Percentiles rank a stretch among this genome's conserved stretches.
These are phyloP conservation scores for Monopterus albus DNA, from an alignment of 2,113 vertebrate genomes.

Conservation along the genomic window DNA sequence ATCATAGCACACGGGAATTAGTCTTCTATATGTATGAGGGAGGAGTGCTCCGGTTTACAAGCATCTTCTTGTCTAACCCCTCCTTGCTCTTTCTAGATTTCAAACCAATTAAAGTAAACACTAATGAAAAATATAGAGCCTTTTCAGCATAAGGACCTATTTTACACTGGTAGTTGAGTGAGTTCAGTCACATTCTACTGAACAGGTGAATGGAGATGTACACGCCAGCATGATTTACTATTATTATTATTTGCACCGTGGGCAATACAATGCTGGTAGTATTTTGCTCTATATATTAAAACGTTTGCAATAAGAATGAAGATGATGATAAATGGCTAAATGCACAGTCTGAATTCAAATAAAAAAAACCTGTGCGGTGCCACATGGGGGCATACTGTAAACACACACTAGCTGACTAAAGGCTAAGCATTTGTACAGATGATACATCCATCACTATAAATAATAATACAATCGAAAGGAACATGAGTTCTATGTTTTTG, in stretches of 20 bases:
- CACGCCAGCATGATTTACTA: slow-evolving; percentile 8
- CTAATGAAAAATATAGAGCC: slow-evolving; percentile 63
- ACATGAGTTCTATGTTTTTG: too few species aligned
- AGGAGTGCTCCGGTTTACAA: slow-evolving; percentile 38
- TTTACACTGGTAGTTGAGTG: slow-evolving; percentile 9
- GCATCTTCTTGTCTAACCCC: slow-evolving; percentile 29
- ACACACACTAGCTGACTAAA: neutral
- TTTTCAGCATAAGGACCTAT: slow-evolving; percentile 33
- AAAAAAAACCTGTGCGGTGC: neutral
- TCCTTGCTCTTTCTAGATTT: slow-evolving; percentile 28
- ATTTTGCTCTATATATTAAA: neutral
- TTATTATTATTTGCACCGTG: neutral
- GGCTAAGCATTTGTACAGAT: too few species aligned
- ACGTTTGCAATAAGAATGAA: neutral
- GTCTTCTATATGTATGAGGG: slow-evolving; percentile 14
- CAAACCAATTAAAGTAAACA: slow-evolving; percentile 46
- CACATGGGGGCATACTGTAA: slow-evolving; percentile 18
- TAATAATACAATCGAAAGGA: too few species aligned
- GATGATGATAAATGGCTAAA: neutral
- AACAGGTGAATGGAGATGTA: slow-evolving; percentile 32
- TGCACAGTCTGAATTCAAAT: neutral
- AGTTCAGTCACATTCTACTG: slow-evolving; percentile 16
- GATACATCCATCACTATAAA: too few species aligned
- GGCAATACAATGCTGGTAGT: neutral
- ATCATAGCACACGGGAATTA: slow-evolving; percentile 55